phyloP scores from a whole-genome alignment of 2,888 invertebrate genomes.

The Cosmorhoe ocellata region DNA sequence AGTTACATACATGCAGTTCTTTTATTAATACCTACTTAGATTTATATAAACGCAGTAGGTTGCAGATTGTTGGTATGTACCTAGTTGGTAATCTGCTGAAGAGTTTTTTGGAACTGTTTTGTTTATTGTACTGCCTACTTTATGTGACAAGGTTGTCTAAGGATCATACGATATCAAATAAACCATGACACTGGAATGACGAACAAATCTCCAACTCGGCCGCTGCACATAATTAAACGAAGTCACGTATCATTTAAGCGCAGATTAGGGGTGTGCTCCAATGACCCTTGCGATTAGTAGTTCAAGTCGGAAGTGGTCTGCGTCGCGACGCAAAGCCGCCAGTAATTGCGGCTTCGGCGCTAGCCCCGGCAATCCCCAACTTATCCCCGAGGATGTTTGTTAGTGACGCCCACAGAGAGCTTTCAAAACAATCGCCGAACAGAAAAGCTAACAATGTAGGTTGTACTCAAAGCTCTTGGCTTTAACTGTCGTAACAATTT shows the following conservation, averaged over 20 bases:
- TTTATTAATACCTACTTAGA: no score
- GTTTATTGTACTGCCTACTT: background rate
- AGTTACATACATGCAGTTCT: no score
- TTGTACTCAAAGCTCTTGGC: slow-evolving; percentile 8
- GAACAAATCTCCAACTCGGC: slow-evolving; percentile 18
- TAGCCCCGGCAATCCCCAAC: slow-evolving; percentile 61
- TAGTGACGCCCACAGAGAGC: slow-evolving; percentile 47
- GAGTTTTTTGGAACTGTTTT: no score
- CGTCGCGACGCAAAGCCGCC: slow-evolving; percentile 65
- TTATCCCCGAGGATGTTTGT: slow-evolving; percentile 61
- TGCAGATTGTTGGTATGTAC: no score
- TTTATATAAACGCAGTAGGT: no score
- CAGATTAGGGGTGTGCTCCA: slow-evolving; percentile 61
- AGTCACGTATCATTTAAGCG: slow-evolving; percentile 64
- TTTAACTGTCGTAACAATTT: slow-evolving; percentile 30
- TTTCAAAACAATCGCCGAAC: slow-evolving; percentile 46
- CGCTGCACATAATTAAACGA: slow-evolving; percentile 45
- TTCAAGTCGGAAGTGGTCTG: slow-evolving; percentile 49
- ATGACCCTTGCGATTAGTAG: slow-evolving; percentile 66
- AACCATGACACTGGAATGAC: slow-evolving; percentile 15
- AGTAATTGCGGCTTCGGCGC: slow-evolving; percentile 74
- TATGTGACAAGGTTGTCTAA: background rate
- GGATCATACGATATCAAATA: slow-evolving; percentile 8
- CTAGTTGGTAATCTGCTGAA: no score
- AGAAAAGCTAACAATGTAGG: slow-evolving; percentile 22